Base-by-base conservation (phyloP, 2,888 invertebrate species). In the Caenorhabditis macrosperma region DNA sequence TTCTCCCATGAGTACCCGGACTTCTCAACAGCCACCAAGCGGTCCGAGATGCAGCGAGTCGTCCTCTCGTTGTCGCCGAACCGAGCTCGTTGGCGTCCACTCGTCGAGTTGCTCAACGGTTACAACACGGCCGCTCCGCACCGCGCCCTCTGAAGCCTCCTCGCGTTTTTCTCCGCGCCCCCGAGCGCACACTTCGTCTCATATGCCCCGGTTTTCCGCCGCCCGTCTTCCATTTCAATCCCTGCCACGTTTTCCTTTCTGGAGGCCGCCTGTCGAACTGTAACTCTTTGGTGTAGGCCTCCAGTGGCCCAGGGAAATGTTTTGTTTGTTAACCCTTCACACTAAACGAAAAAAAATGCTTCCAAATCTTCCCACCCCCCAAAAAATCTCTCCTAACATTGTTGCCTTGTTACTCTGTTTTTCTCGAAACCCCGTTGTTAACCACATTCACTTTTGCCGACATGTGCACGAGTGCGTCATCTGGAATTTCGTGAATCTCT, bases 41-140 rank as follows among this genome's bases (percentile, higher is more conserved):
- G 88, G 20, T 26, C 72, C n/a, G 85, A 86, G 63, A 82, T 88
- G 76, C 85, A 85, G 61, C 68, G 81, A n/a, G 83, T 82, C 24
- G 86, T 88, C 52, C 77, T 88, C 2, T 84, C 86, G 1, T 66
- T 88, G 28, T 86, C 83, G 52, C 67, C 85, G 30, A 83, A 86
- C 30, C 71, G 72, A 5, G 61, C 71, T 24, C 76, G 63, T 41
- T 81, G 76, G 76, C 63, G 68, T 30, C 76, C 81, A 26, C 63
- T 81, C 3, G 81, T 81, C 35, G 81, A 81, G 30, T 26, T 76
- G 22, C 60, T 81, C 22, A 76, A 81, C 61, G 81, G 81, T 9
- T 63, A 63, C 33, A 72, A 67, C 41, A 81, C 81, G 15, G 81
- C 81, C 1, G 81, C 76, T 38, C 81, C 76, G 9, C 81, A 81